These are phyloP conservation scores for Zaprionus nigranus DNA, from an alignment of 1,140 invertebrate genomes.

Conservation along the genomic window DNA sequence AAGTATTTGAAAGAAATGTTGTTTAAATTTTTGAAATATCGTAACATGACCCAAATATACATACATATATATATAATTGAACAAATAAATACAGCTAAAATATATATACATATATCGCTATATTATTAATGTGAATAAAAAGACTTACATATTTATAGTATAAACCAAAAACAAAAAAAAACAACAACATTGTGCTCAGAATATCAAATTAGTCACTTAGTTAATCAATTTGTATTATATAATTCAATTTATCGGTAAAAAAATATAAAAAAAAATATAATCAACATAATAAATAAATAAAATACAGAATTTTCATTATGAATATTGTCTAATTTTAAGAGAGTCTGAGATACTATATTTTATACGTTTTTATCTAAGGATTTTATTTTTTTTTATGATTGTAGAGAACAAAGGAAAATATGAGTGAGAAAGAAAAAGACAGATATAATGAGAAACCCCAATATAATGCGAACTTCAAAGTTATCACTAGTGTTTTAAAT, in stretches of 20 bases:
- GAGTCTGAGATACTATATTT: no score
- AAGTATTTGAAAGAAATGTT: background rate
- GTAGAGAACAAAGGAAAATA: no score
- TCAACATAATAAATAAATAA: no score
- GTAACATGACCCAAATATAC: conserved; percentile 22
- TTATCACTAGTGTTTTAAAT: no score
- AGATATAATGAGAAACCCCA: no score
- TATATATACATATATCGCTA: conserved; percentile 18
- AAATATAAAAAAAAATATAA: background rate
- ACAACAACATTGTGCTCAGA: conserved; percentile 46
- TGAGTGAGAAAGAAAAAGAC: no score
- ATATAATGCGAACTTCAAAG: no score
- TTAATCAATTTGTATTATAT: conserved; percentile 3
- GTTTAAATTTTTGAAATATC: background rate
- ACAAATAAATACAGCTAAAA: conserved; percentile 24
- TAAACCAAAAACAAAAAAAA: conserved; percentile 50
- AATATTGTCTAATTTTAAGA: no score
- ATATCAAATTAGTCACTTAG: conserved; percentile 33
- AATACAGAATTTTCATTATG: no score
- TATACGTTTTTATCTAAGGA: no score
- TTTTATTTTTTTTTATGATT: no score
- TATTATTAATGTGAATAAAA: conserved; percentile 74
- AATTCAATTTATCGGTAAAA: conserved; percentile 1
- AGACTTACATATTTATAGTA: conserved; percentile 72
- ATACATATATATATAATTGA: conserved; percentile 6